A percentile compares a stretch with the other conserved stretches of the same genome.
phyloP scores from a whole-genome alignment of 2,888 invertebrate genomes.

The Arctia plantaginis region DNA sequence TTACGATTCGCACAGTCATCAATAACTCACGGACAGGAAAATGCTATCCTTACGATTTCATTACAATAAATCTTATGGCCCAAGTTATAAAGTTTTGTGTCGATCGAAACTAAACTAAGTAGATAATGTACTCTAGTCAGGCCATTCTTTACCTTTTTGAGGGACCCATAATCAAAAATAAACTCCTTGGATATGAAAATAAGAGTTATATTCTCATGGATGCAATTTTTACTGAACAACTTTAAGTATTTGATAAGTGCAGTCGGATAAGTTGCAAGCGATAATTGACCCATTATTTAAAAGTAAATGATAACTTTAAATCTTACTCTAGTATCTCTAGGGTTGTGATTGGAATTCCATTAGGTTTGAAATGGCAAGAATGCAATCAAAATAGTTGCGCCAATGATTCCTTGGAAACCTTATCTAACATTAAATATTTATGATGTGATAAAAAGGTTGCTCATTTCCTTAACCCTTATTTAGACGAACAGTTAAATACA shows the following conservation, averaged over 20 bases:
- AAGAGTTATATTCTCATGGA: constrained; percentile 48
- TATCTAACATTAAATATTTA: constrained; percentile 39
- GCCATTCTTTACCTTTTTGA: constrained; percentile 67
- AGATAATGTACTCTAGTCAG: constrained; percentile 73
- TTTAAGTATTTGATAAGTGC: constrained; percentile 68
- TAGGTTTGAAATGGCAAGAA: constrained; percentile 34
- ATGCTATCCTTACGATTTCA: constrained; percentile 78
- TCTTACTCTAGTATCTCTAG: constrained; percentile 49
- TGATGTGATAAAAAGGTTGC: constrained; percentile 27
- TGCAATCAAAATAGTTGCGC: constrained; percentile 29
- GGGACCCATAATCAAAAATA: constrained; percentile 47
- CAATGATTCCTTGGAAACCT: constrained; percentile 30
- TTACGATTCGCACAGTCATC: constrained; percentile 70
- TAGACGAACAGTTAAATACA: not conserved
- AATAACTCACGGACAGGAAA: constrained; percentile 74
- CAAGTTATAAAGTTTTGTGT: constrained; percentile 77
- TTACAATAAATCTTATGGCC: constrained; percentile 76
- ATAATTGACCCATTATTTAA: constrained; percentile 78
- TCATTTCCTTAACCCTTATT: constrained; percentile 25
- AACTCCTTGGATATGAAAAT: constrained; percentile 40
- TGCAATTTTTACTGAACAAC: constrained; percentile 43
- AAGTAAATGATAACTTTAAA: constrained; percentile 63
- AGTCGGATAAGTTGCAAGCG: constrained; percentile 63
- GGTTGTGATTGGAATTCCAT: constrained; percentile 51
- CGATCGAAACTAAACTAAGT: constrained; percentile 74